Percentiles rank a stretch among this genome's conserved stretches.
phyloP scores from a whole-genome alignment of 2,888 invertebrate genomes.

The Athalia circularis region DNA sequence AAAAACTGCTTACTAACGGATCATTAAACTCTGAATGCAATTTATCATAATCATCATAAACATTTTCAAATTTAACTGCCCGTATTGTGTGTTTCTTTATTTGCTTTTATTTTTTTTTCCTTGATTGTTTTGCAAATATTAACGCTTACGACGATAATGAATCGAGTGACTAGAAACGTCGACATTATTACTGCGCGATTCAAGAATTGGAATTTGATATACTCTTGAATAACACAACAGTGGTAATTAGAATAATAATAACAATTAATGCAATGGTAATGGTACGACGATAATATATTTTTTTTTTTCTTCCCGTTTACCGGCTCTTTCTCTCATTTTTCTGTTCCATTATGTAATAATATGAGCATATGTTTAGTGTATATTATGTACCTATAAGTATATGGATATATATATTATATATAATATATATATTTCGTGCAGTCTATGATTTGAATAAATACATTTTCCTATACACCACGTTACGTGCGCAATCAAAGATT shows the following conservation, averaged over 20 bases:
- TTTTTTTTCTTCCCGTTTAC: not conserved
- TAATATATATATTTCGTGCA: conserved; percentile 68
- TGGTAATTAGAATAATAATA: too few species aligned
- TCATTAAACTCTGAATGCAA: not conserved
- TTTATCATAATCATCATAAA: not conserved
- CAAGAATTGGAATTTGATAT: conserved; percentile 8
- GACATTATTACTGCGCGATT: not conserved
- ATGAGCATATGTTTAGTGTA: conserved; percentile 16
- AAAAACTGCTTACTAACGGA: conserved; percentile 15
- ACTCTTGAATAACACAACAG: conserved; percentile 3
- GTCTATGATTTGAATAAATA: conserved; percentile 68
- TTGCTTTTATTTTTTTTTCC: not conserved
- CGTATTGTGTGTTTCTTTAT: not conserved
- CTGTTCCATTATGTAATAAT: conserved; percentile 5
- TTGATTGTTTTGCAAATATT: conserved; percentile 30
- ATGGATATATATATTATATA: conserved; percentile 34
- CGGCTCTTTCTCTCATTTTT: not conserved
- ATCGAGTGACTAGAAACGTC: conserved; percentile 13
- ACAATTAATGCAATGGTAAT: conserved; percentile 1
- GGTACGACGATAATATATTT: not conserved
- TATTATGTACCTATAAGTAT: conserved; percentile 4
- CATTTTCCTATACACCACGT: conserved; percentile 55
- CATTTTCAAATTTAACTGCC: not conserved
- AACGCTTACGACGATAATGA: not conserved
- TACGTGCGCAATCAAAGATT: conserved; percentile 40